Base-by-base conservation (phyloP, 1,140 invertebrate species). In the Homalodisca vitripennis region DNA sequence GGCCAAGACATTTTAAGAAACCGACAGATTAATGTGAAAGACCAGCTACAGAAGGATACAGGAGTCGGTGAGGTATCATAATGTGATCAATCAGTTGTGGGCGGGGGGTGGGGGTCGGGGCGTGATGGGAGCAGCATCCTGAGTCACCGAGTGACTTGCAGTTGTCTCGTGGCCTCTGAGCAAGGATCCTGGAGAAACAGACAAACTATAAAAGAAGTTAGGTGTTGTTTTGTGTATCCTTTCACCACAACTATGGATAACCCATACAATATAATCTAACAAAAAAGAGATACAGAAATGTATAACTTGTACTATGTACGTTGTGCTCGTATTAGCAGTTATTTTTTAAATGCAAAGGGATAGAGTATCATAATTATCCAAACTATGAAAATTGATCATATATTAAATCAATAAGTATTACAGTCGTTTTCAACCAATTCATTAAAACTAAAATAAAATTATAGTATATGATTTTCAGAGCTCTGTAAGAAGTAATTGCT, bases 51-150 rank as follows among this genome's bases (percentile, higher is more conserved):
- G 48, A 20, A 51, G 48, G 48, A 12, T 14, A 41, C 48, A 51
- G 48, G 48, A 51, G 48, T 3, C 3, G 48, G 34, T 10, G 34
- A 6, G 34, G 17, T 17, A 20, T 51, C 48, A 22, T 51, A 51
- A 51, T 51, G 48, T 51, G 48, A 51, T 51, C 48, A 51, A 51
- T 51, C 48, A 51, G 22, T 14, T 20, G 48, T 12, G 48, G 48
- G n/a, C n/a, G n/a, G n/a, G n/a, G n/a, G n/a, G n/a, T n/a, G n/a
- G n/a, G 3, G 48, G 48, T 20, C 14, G n/a, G 3, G 48, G 48
- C 17, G 48, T 14, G 3, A 3, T 6, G 17, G 34, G 34, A 10
- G 34, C 6, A 41, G 6, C 6, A 22, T 12, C 48, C 48, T 51
- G 48, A 51, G n/a, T 6, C 48, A 41, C 48, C n/a, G 48, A n/a